Percentiles rank a stretch among this genome's conserved stretches.
These are phyloP conservation scores for Trachurus trachurus DNA, from an alignment of 2,797 vertebrate species.

Conservation along the genomic window DNA sequence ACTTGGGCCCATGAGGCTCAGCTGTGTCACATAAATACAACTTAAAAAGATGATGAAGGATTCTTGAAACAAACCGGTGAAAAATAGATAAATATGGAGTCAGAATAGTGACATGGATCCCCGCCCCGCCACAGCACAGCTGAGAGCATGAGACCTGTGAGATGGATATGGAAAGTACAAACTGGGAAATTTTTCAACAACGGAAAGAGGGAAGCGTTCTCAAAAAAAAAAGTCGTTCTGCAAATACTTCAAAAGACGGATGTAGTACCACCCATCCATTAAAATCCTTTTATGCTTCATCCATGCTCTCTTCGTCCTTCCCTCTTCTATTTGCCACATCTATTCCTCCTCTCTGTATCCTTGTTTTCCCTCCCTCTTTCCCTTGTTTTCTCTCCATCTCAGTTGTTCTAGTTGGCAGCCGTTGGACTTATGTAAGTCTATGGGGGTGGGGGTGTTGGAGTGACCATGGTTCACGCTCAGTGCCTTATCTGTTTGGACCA, in stretches of 20 bases:
- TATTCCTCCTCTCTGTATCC: conserved; percentile 16
- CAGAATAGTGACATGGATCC: background rate
- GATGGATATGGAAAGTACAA: background rate
- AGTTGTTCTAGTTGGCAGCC: conserved; percentile 46
- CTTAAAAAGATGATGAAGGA: background rate
- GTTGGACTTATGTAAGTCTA: conserved; percentile 66
- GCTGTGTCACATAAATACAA: conserved; percentile 20
- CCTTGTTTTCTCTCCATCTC: conserved; percentile 8
- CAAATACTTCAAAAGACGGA: conserved; percentile 36
- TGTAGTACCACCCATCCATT: conserved; percentile 39
- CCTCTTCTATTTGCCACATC: conserved; percentile 23
- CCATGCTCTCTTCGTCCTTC: conserved; percentile 22
- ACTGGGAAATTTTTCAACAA: conserved; percentile 1
- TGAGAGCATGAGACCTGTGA: background rate
- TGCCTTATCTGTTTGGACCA: conserved; percentile 79
- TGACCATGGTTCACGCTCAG: conserved; percentile 41
- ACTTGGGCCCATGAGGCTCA: background rate
- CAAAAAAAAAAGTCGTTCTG: conserved; percentile 7
- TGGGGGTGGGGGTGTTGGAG: conserved; percentile 17
- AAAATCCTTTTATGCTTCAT: conserved; percentile 30
- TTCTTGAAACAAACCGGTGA: conserved; percentile 18
- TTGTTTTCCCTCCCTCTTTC: conserved; percentile 5
- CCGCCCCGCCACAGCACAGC: background rate
- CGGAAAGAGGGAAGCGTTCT: conserved; percentile 3
- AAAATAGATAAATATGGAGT: conserved; percentile 5